Evolutionary conservation across 2,797 vertebrate genomes (phyloP).

Genomic region (Alosa sapidissima): DNA sequence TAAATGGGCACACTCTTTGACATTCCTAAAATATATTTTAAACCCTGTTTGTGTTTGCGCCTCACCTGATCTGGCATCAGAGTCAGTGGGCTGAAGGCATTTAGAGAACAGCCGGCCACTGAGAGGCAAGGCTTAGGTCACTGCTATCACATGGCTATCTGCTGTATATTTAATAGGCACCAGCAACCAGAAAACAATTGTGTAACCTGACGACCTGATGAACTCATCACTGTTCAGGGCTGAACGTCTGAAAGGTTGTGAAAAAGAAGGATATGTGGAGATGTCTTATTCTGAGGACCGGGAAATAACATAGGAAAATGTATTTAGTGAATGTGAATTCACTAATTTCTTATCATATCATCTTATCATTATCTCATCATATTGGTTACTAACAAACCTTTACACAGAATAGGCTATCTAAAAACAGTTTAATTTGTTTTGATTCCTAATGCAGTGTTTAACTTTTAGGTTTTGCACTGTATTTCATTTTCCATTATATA

Average conservation of each 20-base stretch:
- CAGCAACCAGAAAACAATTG: slow-evolving; percentile 58
- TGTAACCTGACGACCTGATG: slow-evolving; percentile 51
- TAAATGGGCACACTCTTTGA: background rate
- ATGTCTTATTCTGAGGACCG: background rate
- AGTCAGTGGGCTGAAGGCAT: slow-evolving; percentile 48
- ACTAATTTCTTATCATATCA: background rate
- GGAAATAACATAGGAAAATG: no score
- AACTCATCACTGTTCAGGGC: slow-evolving; percentile 29
- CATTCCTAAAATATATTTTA: background rate
- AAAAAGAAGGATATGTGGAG: background rate
- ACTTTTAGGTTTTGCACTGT: background rate
- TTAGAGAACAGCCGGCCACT: slow-evolving; percentile 54
- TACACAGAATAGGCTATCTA: background rate
- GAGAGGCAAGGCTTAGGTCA: slow-evolving; percentile 60
- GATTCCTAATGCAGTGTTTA: background rate
- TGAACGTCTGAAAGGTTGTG: background rate
- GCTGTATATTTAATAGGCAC: slow-evolving; percentile 71
- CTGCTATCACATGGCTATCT: slow-evolving; percentile 66
- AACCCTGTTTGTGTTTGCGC: background rate
- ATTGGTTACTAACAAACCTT: background rate
- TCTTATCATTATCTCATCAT: background rate
- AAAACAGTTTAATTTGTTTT: background rate
- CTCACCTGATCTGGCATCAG: slow-evolving; percentile 36
- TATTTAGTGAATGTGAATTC: no score
- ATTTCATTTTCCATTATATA: background rate